Evolutionary conservation across 2,113 vertebrate genomes (phyloP).

Genomic region (Entomyzon cyanotis): DNA sequence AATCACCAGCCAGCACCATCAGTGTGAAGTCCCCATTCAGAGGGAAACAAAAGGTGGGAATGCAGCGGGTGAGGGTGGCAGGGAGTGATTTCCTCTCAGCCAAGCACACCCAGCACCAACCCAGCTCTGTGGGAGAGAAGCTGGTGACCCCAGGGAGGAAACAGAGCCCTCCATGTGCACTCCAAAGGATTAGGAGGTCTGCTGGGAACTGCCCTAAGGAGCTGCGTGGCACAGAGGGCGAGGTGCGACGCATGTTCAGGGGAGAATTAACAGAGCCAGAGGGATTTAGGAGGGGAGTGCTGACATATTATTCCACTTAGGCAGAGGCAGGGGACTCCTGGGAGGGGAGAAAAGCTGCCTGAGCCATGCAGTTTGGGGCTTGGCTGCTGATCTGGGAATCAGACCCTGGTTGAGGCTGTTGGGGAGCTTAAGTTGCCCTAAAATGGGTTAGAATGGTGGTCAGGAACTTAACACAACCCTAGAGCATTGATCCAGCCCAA

Average conservation of each 20-base stretch:
- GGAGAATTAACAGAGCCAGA: slow-evolving; percentile 3
- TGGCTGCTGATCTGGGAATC: neutral
- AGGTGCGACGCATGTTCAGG: neutral
- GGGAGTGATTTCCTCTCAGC: neutral
- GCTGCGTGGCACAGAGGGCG: neutral
- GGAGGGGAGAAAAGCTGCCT: neutral
- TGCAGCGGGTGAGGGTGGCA: accelerated
- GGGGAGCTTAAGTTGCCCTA: neutral
- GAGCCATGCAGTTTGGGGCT: neutral
- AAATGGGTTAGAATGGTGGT: neutral
- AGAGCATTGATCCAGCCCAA: neutral
- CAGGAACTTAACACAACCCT: neutral
- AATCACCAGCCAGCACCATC: neutral
- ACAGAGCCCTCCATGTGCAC: neutral
- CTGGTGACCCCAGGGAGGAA: neutral
- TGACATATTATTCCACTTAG: neutral
- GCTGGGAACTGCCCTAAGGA: neutral
- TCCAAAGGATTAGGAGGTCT: neutral
- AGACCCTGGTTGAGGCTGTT: neutral
- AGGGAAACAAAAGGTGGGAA: neutral
- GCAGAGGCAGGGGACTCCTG: neutral
- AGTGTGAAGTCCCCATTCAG: accelerated
- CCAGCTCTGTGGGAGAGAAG: neutral
- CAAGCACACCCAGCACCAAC: neutral
- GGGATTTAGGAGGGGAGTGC: neutral